phyloP scores from a whole-genome alignment of 2,113 vertebrate genomes.

The Sula dactylatra region DNA sequence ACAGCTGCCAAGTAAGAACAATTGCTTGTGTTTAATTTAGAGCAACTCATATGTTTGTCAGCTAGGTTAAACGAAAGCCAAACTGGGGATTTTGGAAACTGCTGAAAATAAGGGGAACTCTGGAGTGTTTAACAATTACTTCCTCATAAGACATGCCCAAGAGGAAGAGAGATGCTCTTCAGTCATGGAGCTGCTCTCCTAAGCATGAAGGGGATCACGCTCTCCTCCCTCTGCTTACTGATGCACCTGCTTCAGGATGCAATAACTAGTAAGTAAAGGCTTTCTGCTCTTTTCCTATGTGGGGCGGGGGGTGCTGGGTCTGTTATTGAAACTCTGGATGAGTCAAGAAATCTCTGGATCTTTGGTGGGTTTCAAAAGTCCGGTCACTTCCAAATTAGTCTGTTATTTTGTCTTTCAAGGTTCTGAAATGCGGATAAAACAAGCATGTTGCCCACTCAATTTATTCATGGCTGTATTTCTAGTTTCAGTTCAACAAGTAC shows the following conservation, averaged over 20 bases:
- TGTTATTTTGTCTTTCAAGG: background rate
- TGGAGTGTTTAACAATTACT: slow-evolving; percentile 10
- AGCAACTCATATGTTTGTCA: background rate
- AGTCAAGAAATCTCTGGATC: background rate
- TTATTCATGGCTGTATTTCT: background rate
- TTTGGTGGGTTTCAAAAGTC: background rate
- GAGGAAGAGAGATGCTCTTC: slow-evolving; percentile 32
- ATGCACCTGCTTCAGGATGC: slow-evolving; percentile 17
- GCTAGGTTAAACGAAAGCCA: background rate
- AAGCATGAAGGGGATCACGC: slow-evolving; percentile 22
- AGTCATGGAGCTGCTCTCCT: slow-evolving; percentile 32
- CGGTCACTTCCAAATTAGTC: background rate
- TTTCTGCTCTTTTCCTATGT: background rate
- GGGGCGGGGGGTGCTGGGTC: background rate
- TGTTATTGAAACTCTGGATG: background rate
- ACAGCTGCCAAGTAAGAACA: background rate
- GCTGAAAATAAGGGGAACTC: slow-evolving; percentile 14
- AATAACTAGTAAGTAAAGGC: slow-evolving; percentile 55
- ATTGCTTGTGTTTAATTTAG: background rate
- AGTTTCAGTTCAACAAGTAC: background rate
- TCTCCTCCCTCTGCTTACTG: slow-evolving; percentile 43
- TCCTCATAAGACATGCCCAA: slow-evolving; percentile 41
- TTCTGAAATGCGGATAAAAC: background rate
- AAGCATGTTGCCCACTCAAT: background rate
- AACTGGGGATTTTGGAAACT: background rate